phyloP scores from a whole-genome alignment of 2,888 invertebrate genomes.

The Aspidiotus destructor region DNA sequence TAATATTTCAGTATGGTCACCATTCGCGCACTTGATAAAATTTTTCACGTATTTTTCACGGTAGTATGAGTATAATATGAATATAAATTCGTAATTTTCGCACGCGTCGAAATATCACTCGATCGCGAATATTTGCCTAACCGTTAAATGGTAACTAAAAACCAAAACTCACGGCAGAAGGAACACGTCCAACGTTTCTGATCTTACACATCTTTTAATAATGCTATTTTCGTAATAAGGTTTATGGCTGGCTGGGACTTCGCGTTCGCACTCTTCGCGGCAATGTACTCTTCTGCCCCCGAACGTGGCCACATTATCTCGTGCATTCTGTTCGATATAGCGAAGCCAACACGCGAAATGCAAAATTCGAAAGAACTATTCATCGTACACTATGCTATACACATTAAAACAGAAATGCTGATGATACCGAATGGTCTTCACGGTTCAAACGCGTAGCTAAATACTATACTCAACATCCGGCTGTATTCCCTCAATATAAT shows the following conservation, averaged over 20 bases:
- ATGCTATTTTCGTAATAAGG: slow-evolving; percentile 30
- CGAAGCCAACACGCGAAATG: slow-evolving; percentile 25
- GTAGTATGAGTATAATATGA: too few species aligned
- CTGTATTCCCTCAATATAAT: slow-evolving; percentile 1
- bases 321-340: slow-evolving; percentile 23
- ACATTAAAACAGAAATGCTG: background rate
- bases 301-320: slow-evolving; percentile 12
- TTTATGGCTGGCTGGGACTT: slow-evolving; percentile 5
- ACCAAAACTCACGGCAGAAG: background rate
- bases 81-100: too few species aligned
- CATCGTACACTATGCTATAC: background rate
- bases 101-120: too few species aligned
- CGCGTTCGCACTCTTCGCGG: background rate
- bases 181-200: slow-evolving; percentile 3
- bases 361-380: slow-evolving; percentile 15
- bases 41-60: too few species aligned
- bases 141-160: too few species aligned
- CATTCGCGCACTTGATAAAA: too few species aligned
- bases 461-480: too few species aligned
- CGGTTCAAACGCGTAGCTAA: too few species aligned
- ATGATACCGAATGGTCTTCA: too few species aligned
- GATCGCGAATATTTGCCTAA: too few species aligned
- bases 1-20: background rate
- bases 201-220: slow-evolving; percentile 3
- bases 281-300: slow-evolving; percentile 17